These are phyloP conservation scores for Mya arenaria DNA, from an alignment of 1,140 invertebrate genomes.

Conservation along the genomic window DNA sequence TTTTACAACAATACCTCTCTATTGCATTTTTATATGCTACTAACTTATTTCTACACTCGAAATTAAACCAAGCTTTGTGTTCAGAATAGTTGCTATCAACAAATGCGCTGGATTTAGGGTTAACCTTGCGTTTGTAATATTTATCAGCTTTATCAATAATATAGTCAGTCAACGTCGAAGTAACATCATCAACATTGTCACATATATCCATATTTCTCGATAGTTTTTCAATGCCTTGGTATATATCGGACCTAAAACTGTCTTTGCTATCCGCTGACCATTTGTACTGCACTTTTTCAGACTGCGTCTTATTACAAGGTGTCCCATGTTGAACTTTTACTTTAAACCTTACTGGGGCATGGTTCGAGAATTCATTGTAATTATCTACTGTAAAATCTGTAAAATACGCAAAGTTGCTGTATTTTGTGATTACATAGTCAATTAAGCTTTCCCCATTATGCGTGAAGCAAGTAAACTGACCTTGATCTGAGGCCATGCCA, in stretches of 20 bases:
- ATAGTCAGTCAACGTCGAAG: too few relatives aligned
- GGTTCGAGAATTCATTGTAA: background rate
- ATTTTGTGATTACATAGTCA: background rate
- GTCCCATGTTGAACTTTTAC: background rate
- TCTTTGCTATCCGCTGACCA: background rate
- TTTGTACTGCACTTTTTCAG: background rate
- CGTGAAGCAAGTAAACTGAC: background rate
- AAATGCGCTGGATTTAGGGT: too few relatives aligned
- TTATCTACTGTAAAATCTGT: background rate
- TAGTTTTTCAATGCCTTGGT: background rate
- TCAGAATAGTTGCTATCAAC: background rate
- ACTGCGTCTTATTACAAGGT: background rate
- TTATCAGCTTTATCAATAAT: too few relatives aligned
- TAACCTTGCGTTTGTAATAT: too few relatives aligned
- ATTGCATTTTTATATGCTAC: background rate
- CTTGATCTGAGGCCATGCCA: background rate
- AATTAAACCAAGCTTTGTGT: background rate
- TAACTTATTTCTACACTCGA: background rate
- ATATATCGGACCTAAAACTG: background rate
- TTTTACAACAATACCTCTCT: background rate
- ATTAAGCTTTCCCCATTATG: slow-evolving; percentile 16
- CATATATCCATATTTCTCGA: background rate
- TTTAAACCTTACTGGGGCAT: background rate
- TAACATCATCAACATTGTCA: background rate
- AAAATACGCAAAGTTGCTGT: background rate